Conservation (phyloP, 2,888 invertebrate genomes). For the Cecidostiba fungosa region DNA sequence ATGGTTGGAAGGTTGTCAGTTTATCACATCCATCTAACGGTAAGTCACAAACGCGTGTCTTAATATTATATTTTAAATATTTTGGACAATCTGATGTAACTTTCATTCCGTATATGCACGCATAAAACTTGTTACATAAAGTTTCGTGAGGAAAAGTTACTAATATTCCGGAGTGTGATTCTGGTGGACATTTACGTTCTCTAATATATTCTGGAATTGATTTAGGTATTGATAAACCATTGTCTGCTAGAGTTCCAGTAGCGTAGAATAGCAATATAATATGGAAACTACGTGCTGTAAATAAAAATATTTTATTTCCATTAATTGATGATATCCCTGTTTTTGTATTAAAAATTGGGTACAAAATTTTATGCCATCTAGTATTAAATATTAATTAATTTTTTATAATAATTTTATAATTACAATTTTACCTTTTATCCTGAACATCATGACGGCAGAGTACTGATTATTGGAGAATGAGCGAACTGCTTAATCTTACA, state of each 20-base stretch:
- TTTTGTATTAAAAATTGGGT: neutral
- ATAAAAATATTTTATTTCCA: neutral
- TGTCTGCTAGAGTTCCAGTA: neutral
- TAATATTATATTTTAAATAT: neutral
- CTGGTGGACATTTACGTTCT: neutral
- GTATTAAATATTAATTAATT: neutral
- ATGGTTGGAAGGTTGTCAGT: neutral
- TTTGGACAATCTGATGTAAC: conserved; percentile 3
- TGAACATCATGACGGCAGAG: neutral
- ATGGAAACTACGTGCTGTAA: neutral
- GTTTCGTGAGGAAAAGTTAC: conserved; percentile 22
- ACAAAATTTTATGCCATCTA: too few relatives aligned
- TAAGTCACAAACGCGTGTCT: neutral
- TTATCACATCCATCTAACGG: neutral
- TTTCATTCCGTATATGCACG: conserved; percentile 24
- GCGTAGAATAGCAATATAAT: neutral
- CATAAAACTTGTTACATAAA: conserved; percentile 17
- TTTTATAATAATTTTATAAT: neutral
- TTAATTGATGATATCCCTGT: neutral
- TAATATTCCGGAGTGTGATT: neutral
- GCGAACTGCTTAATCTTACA: neutral
- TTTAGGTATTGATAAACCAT: neutral
- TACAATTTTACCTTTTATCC: neutral
- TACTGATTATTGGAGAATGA: neutral
- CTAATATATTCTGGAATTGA: neutral